A percentile compares a stretch with the other conserved stretches of the same genome.
Conservation (phyloP, 37 sponge, comb jelly and placozoan species). For the Spongilla lacustris region DNA sequence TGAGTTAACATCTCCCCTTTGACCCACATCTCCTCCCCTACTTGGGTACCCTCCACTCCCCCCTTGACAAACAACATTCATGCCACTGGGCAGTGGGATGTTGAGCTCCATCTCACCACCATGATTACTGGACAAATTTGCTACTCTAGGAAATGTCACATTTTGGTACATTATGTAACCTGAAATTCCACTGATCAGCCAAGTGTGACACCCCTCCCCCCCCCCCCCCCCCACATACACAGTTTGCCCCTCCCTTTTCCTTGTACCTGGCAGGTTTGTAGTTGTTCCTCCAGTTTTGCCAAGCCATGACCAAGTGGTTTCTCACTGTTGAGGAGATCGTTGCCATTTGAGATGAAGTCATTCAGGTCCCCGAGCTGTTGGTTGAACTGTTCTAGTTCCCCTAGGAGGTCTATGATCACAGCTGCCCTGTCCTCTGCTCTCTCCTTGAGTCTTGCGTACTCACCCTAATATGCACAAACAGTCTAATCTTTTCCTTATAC, state of each 20-base stretch:
- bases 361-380: constrained; percentile 19
- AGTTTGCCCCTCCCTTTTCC: neutral
- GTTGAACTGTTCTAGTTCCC: constrained; percentile 57
- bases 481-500: neutral
- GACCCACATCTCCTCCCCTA: too few species aligned
- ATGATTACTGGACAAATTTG: too few species aligned
- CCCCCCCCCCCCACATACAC: neutral
- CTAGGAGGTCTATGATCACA: constrained; percentile 33
- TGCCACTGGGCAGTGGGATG: too few species aligned
- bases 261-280: constrained; percentile 73
- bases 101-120: too few species aligned
- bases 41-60: too few species aligned
- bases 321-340: constrained; percentile 38
- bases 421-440: constrained; percentile 19
- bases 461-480: constrained; percentile 15
- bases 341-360: constrained; percentile 57
- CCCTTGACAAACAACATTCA: too few species aligned
- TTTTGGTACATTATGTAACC: too few species aligned
- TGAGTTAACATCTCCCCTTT: too few species aligned
- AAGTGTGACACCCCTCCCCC: too few species aligned
- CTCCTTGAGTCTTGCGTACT: constrained; percentile 56
- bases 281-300: constrained; percentile 44
- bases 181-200: too few species aligned
- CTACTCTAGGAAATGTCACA: too few species aligned
- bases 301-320: constrained; percentile 54